A percentile compares a stretch with the other conserved stretches of the same genome.
Conservation (phyloP, 2,888 invertebrate genomes). For the Ichneumoninae sp. region DNA sequence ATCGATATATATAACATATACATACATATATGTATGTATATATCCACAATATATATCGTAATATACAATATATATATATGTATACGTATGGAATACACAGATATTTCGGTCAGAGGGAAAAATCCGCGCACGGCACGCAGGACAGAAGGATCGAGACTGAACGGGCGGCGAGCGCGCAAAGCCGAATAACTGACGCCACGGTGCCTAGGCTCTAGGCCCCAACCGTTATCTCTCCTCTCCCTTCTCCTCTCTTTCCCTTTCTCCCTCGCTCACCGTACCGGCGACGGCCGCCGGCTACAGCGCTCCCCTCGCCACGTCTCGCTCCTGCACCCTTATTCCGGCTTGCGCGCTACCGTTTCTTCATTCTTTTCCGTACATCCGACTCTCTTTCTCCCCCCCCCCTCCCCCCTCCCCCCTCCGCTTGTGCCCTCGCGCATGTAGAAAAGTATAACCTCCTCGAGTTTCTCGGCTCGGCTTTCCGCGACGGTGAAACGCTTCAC, state of each 20-base stretch:
- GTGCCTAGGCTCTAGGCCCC: constrained; percentile 65
- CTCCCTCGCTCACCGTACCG: constrained; percentile 55
- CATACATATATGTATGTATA: background rate
- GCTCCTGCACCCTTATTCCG: constrained; percentile 59
- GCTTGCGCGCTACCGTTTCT: constrained; percentile 23
- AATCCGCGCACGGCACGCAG: constrained; percentile 51
- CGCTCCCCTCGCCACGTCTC: constrained; percentile 36
- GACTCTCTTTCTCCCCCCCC: constrained; percentile 31
- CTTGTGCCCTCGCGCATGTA: constrained; percentile 38
- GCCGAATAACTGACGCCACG: constrained; percentile 73
- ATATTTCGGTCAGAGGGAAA: background rate
- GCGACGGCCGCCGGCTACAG: constrained; percentile 35
- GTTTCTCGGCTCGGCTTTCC: constrained; percentile 7
- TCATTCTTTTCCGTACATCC: constrained; percentile 30
- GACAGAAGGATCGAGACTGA: constrained; percentile 60
- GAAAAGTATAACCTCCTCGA: background rate
- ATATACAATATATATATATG: too few species aligned
- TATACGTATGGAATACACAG: too few species aligned
- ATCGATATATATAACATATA: background rate
- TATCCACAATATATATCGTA: background rate
- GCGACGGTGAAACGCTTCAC: background rate
- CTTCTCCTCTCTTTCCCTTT: constrained; percentile 59
- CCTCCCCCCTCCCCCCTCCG: background rate
- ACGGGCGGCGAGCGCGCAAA: constrained; percentile 68
- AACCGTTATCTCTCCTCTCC: constrained; percentile 68